Evolutionary conservation across 1,140 invertebrate genomes (phyloP).

Genomic region (Drosophila willistoni): DNA sequence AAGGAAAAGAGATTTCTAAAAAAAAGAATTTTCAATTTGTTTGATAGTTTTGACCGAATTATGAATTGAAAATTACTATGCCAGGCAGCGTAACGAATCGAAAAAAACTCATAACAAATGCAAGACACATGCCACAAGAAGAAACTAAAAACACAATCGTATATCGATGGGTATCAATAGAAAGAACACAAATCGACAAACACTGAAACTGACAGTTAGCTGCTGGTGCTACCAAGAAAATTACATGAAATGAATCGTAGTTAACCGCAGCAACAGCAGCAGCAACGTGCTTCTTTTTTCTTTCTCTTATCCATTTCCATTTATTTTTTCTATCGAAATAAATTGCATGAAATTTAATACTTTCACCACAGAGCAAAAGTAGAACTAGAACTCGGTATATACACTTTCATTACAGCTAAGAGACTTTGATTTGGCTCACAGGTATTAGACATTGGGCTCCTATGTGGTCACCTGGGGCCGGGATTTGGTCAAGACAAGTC

Average conservation of each 20-base stretch:
- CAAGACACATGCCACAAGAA: constrained; percentile 53
- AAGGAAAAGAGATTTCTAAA: not conserved
- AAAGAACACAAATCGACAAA: not conserved
- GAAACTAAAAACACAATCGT: not conserved
- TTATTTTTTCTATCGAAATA: constrained; percentile 42
- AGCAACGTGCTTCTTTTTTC: not conserved
- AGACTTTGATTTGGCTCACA: constrained; percentile 2
- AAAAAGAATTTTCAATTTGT: constrained; percentile 32
- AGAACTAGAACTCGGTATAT: constrained; percentile 1
- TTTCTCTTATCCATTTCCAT: constrained; percentile 1
- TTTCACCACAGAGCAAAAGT: constrained; percentile 21
- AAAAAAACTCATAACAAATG: constrained; percentile 53
- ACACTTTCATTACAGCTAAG: constrained; percentile 1
- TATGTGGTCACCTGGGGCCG: not conserved
- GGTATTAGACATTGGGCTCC: constrained; percentile 13
- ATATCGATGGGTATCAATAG: not conserved
- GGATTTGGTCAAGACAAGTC: not conserved
- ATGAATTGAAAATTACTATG: constrained; percentile 56
- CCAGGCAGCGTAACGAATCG: constrained; percentile 34
- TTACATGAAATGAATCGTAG: too few relatives aligned
- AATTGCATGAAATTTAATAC: constrained; percentile 47
- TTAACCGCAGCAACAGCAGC: not conserved
- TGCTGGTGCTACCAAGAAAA: constrained; percentile 18
- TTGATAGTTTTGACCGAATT: constrained; percentile 60
- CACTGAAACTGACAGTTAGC: constrained; percentile 29